Base-by-base conservation (phyloP, 2,797 vertebrate genomes). In the Oceanodroma leucorhoa region DNA sequence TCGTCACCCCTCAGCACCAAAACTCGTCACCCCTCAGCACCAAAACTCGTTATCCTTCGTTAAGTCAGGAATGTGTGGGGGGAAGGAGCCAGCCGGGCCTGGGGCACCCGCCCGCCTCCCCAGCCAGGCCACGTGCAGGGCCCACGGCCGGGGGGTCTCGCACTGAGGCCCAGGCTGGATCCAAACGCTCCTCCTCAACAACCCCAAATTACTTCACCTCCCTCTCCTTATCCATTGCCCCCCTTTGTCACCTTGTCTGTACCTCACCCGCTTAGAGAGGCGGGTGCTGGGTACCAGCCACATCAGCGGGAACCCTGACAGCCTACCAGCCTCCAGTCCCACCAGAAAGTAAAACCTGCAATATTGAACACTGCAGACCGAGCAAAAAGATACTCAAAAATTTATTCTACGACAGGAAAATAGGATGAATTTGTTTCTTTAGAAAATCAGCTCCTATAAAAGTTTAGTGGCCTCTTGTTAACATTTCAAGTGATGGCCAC, bases 1-100 rank as follows among this genome's bases (percentile, higher is more conserved):
- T n/a, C 54, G 1, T 5, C 53, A 54, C n/a, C 53, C 53, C 53
- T 54, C 30, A 54, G 53, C 53, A 40, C 12, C n/a, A n/a, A n/a
- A n/a, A n/a, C n/a, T n/a, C 53, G 30, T 14, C 53, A 54, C n/a
- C 53, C 53, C 53, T 54, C 30, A 54, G 53, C 53, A 40, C 12
- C 32, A n/a, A n/a, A 55, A n/a, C 54, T n/a, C 54, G 1, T 5
- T 10, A 13, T 6, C 54, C 32, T 22, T 14, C 54, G 14, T 19
- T 2, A 24, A 36, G 19, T 21, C 0, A 0, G 3, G 20, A 3
- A 3, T 10, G n/a, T 13, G n/a, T 0, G 1, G 3, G 2, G 45
- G 40, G 36, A 83, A 57, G 50, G 24, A 34, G 27, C 21, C 0
- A 0, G 10, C 15, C 0, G 0, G 19, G 26, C 13, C 30, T 10